Evolutionary conservation across 2,888 invertebrate genomes (phyloP), one percentile per base, ranked within the genome.

Genomic region (Parascotia fuliginaria): DNA sequence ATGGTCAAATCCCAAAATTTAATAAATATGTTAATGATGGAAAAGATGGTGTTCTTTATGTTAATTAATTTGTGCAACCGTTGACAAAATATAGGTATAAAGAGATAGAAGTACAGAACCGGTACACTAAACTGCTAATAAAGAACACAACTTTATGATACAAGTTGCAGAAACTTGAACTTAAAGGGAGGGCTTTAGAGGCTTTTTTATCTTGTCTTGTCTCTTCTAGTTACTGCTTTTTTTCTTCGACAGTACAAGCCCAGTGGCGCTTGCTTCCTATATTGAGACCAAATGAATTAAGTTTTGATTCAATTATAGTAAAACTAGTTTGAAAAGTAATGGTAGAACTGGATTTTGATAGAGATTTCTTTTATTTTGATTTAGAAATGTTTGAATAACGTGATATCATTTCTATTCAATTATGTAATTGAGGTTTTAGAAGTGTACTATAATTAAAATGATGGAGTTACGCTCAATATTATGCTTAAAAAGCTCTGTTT

Each of bases 11-110:
- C 42, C 58, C 57, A 59, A 64, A 58, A 53, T 63, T 67, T 62
- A 68, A 67, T 67, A 68, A 65, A 65, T 56, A 68, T 67, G 65
- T 48, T 38, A 67, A 68, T 65, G 41, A 27, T 22, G n/a, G 33
- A 1, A 39, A 38, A 28, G 60, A 55, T 55, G 42, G 33, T 62
- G 56, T 62, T 36, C 39, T 53, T 37, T 64, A 52, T 60, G 55
- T 52, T 41, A 55, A 56, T 66, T 40, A 46, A 49, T 42, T 48
- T 60, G 53, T 67, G 68, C 68, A 67, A 63, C 57, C 50, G 64
- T 60, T 60, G 67, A 60, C 57, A 63, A 61, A n/a, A n/a, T n/a
- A n/a, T n/a, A n/a, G n/a, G n/a, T n/a, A n/a, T n/a, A n/a, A n/a
- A n/a, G n/a, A n/a, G n/a, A 55, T 39, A 37, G 27, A 24, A 3